Conservation (phyloP, 2,797 vertebrate genomes). For the Squalus acanthias region DNA sequence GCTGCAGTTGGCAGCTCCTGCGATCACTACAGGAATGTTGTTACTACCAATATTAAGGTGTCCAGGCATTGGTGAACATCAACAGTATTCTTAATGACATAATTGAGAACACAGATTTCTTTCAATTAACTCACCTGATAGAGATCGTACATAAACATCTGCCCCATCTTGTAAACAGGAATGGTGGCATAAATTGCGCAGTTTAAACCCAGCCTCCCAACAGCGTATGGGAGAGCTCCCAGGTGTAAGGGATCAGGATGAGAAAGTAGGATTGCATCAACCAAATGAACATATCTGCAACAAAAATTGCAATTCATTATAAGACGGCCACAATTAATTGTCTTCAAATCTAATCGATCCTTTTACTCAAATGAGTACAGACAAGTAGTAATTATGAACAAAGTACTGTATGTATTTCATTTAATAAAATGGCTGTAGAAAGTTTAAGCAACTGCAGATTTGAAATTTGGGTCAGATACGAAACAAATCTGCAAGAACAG, state of each 20-base stretch:
- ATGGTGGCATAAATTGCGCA: conserved; percentile 98
- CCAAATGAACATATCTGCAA: conserved; percentile 85
- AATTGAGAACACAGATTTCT: background rate
- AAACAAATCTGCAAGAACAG: background rate
- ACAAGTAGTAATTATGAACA: background rate
- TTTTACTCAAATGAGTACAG: background rate
- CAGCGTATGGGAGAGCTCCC: conserved; percentile 89
- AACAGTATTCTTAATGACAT: background rate
- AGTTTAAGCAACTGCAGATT: background rate
- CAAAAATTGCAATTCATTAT: background rate
- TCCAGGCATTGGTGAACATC: background rate
- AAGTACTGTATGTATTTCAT: no score
- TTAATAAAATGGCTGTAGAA: background rate
- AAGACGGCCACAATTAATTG: background rate
- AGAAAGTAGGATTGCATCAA: conserved; percentile 91
- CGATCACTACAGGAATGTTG: background rate
- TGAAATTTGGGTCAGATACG: no score
- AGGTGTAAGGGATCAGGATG: conserved; percentile 93
- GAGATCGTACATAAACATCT: conserved; percentile 99
- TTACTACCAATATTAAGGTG: background rate
- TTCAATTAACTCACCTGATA: conserved; percentile 74
- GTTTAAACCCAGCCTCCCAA: conserved; percentile 92
- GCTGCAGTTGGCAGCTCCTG: background rate
- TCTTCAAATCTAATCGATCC: background rate
- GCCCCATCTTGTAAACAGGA: conserved; percentile 98